phyloP scores from a whole-genome alignment of 2,888 invertebrate species.

The Cyclophora punctaria region DNA sequence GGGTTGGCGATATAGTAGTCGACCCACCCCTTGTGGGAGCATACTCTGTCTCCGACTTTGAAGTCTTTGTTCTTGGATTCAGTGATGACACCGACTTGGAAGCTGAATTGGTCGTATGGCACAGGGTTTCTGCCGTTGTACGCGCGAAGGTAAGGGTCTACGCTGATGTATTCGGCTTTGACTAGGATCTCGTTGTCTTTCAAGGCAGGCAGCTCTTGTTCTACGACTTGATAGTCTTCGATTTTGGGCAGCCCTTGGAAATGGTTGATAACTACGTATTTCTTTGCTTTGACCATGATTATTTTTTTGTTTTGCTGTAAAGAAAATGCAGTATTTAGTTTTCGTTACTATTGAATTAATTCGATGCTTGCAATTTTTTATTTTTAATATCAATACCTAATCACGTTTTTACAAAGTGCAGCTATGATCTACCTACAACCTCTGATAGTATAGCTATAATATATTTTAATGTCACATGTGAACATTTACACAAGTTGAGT shows the following conservation, averaged over 20 bases:
- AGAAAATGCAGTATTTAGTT: no score
- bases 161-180: slow-evolving; percentile 38
- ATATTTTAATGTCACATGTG: no score
- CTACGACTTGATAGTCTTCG: slow-evolving; percentile 73
- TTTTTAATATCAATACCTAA: no score
- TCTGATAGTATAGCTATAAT: no score
- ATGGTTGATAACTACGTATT: slow-evolving; percentile 70
- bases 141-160: slow-evolving; percentile 35
- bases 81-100: slow-evolving; percentile 55
- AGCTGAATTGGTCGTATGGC: slow-evolving; percentile 41
- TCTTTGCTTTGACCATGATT: slow-evolving; percentile 67
- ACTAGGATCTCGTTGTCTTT: slow-evolving; percentile 65
- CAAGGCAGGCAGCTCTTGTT: slow-evolving; percentile 74
- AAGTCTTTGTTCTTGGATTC: slow-evolving; percentile 77
- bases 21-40: slow-evolving; percentile 59
- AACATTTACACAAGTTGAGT: no score
- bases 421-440: no score
- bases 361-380: no score
- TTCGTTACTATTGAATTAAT: no score
- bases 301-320: no score
- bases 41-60: slow-evolving; percentile 75
- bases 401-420: no score
- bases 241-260: slow-evolving; percentile 75
- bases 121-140: slow-evolving; percentile 20
- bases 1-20: slow-evolving; percentile 20